These are phyloP conservation scores for Magallana gigas DNA, from an alignment of 1,140 invertebrate genomes.

Conservation along the genomic window DNA sequence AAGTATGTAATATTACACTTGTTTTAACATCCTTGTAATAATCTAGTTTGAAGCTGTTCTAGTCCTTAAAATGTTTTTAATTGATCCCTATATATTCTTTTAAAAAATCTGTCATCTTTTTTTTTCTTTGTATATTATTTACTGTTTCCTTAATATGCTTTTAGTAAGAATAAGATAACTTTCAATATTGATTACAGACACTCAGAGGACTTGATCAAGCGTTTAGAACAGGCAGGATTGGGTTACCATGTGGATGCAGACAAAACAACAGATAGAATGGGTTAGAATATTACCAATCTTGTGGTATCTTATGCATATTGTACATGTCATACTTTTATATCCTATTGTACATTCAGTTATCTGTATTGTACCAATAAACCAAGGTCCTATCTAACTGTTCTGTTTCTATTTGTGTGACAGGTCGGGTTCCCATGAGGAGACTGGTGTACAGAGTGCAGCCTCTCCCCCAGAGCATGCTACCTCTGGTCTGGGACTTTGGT, in stretches of 20 bases:
- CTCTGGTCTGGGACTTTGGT: slow-evolving; percentile 77
- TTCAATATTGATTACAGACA: slow-evolving; percentile 61
- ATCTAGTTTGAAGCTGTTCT: not conserved
- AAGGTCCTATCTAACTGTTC: too few species aligned
- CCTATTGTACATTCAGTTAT: too few species aligned
- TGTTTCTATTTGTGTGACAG: slow-evolving; percentile 48
- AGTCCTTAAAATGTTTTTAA: not conserved
- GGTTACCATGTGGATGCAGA: slow-evolving; percentile 72
- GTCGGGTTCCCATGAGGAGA: slow-evolving; percentile 73
- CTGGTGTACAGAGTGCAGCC: slow-evolving; percentile 76
- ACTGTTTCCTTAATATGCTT: not conserved
- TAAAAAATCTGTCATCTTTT: not conserved
- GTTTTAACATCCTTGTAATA: not conserved
- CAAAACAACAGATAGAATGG: slow-evolving; percentile 70
- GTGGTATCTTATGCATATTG: too few species aligned
- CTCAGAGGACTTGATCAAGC: slow-evolving; percentile 71
- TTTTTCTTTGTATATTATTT: not conserved
- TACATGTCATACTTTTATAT: too few species aligned
- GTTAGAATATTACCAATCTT: too few species aligned
- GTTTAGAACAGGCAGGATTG: slow-evolving; percentile 72
- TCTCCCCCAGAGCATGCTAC: slow-evolving; percentile 73
- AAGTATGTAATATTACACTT: slow-evolving; percentile 60
- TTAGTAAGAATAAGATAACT: not conserved
- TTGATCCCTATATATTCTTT: not conserved
- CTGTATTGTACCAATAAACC: too few species aligned